Evolutionary conservation across 1,140 invertebrate genomes (phyloP).

Genomic region (Rhopalosiphum maidis): DNA sequence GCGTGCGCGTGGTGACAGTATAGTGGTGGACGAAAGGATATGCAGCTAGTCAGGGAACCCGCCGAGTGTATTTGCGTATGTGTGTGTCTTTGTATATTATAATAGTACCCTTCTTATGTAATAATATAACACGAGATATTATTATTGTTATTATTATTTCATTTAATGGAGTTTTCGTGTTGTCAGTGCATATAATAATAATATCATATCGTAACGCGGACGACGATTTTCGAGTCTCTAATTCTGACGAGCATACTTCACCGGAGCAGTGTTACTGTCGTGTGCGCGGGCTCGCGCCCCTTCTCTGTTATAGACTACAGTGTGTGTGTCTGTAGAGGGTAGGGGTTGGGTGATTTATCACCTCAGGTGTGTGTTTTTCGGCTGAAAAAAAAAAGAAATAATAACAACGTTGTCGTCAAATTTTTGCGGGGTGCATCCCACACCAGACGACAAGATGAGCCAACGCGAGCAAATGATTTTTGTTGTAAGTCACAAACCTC

Average conservation of each 20-base stretch:
- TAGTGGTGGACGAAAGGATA: background rate
- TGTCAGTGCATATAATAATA: conserved; percentile 17
- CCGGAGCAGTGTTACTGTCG: too few relatives aligned
- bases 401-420: conserved; percentile 8
- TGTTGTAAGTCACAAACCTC: background rate
- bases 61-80: background rate
- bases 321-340: background rate
- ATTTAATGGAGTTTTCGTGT: conserved; percentile 54
- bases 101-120: background rate
- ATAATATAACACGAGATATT: background rate
- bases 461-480: background rate
- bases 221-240: conserved; percentile 7
- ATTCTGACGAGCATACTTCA: background rate
- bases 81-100: background rate
- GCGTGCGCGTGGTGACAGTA: background rate
- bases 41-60: background rate
- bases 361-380: background rate
- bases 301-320: background rate
- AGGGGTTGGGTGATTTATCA: conserved; percentile 6
- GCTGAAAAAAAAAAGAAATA: background rate
- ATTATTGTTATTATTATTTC: conserved; percentile 13
- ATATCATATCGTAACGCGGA: conserved; percentile 25
- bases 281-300: background rate
- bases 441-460: background rate
- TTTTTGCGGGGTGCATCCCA: background rate